Conservation (phyloP, 2,797 vertebrate genomes). For the Leuciscus waleckii region DNA sequence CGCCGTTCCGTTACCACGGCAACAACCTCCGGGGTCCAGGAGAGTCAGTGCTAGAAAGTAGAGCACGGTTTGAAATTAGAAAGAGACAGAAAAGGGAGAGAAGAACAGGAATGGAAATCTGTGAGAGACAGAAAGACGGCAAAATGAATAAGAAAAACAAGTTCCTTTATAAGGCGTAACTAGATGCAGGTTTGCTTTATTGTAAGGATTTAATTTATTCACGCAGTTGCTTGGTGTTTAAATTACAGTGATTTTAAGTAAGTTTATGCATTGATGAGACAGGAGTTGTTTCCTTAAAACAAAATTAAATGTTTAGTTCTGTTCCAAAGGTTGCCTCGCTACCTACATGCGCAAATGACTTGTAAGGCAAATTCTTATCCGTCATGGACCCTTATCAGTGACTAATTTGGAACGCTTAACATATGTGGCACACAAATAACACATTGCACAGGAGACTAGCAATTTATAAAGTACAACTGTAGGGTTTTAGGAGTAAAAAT, state of each 20-base stretch:
- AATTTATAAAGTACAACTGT: background rate
- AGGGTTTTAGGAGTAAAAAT: background rate
- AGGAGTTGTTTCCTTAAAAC: background rate
- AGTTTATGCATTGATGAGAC: background rate
- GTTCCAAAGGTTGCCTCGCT: background rate
- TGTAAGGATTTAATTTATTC: background rate
- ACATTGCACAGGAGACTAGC: background rate
- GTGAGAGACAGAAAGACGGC: background rate
- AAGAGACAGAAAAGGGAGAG: constrained; percentile 50
- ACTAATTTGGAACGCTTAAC: background rate
- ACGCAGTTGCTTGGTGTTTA: background rate
- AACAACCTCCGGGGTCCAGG: constrained; percentile 67
- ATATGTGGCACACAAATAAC: background rate
- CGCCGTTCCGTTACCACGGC: constrained; percentile 63
- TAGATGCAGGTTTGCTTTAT: background rate
- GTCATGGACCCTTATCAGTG: background rate
- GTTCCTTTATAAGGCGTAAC: background rate
- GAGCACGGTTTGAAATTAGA: constrained; percentile 69
- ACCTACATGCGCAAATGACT: background rate
- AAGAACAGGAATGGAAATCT: background rate
- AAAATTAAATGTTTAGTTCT: background rate
- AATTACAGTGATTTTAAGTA: background rate
- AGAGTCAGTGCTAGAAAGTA: constrained; percentile 67
- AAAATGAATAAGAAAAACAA: constrained; percentile 10
- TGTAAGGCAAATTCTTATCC: background rate